Conservation (phyloP, 2,888 invertebrate species). For the Thysanoteuthis rhombus region DNA sequence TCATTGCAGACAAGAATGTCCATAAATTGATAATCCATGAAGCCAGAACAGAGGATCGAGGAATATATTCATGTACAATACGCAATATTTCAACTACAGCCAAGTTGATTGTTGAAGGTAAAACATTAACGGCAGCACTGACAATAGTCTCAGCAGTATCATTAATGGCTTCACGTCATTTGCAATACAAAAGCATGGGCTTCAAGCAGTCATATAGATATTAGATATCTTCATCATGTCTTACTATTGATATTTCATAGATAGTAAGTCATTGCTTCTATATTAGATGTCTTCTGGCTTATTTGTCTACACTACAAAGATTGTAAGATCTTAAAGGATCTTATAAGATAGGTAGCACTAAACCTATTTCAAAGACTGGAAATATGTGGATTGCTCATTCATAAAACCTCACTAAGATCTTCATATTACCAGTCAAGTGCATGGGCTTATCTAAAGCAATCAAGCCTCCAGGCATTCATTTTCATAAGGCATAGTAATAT, state of each 20-base stretch:
- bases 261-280: not conserved
- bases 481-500: too few species aligned
- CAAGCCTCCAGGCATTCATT: too few species aligned
- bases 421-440: too few species aligned
- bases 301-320: too few species aligned
- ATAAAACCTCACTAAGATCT: too few species aligned
- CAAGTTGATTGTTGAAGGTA: slow-evolving; percentile 23
- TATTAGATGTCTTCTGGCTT: not conserved
- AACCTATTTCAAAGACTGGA: too few species aligned
- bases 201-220: not conserved
- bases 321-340: too few species aligned
- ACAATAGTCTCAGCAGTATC: not conserved
- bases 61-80: not conserved
- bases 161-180: not conserved
- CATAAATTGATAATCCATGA: slow-evolving; percentile 51
- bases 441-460: too few species aligned
- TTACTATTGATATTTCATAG: not conserved
- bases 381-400: too few species aligned
- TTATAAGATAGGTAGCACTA: too few species aligned
- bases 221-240: not conserved
- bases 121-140: not conserved
- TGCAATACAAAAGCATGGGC: not conserved
- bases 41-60: slow-evolving; percentile 45
- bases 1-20: slow-evolving; percentile 43
- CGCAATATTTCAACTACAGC: slow-evolving; percentile 19